Percentiles rank a stretch among this genome's conserved stretches.
phyloP scores from a whole-genome alignment of 2,113 vertebrate species.

The Macroglossus sobrinus region DNA sequence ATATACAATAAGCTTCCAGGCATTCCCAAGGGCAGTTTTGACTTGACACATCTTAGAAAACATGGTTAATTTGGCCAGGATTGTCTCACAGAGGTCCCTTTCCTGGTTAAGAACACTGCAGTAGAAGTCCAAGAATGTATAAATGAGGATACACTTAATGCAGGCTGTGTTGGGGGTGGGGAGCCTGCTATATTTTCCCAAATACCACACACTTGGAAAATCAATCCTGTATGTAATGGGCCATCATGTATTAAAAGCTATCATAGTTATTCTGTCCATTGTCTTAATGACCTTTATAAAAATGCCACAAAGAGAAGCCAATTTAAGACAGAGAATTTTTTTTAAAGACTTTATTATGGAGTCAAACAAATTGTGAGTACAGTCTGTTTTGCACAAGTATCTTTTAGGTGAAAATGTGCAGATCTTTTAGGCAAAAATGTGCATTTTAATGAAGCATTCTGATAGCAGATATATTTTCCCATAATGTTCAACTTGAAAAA shows the following conservation, averaged over 20 bases:
- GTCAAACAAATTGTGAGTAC: slow-evolving; percentile 30
- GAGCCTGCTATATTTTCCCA: background rate
- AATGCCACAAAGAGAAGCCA: background rate
- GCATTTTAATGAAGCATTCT: slow-evolving; percentile 47
- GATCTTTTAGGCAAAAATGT: slow-evolving; percentile 15
- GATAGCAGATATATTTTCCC: slow-evolving; percentile 56
- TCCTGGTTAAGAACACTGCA: slow-evolving; percentile 11
- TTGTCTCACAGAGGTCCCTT: slow-evolving; percentile 4
- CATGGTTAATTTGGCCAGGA: background rate
- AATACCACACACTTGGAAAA: slow-evolving; percentile 42
- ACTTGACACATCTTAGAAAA: slow-evolving; percentile 1
- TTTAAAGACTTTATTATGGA: background rate
- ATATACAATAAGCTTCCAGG: background rate
- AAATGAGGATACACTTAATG: slow-evolving; percentile 16
- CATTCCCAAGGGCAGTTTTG: slow-evolving; percentile 25
- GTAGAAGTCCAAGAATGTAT: background rate
- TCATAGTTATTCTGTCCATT: slow-evolving; percentile 46
- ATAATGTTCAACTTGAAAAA: slow-evolving; percentile 14
- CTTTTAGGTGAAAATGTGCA: background rate
- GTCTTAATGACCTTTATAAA: slow-evolving; percentile 53
- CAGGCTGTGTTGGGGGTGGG: background rate
- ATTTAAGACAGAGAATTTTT: slow-evolving; percentile 38
- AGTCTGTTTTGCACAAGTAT: slow-evolving; percentile 50
- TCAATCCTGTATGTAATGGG: slow-evolving; percentile 34
- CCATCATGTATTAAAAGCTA: slow-evolving; percentile 15